Base-by-base conservation (phyloP, 1,140 invertebrate species). In the Heliconius himera region DNA sequence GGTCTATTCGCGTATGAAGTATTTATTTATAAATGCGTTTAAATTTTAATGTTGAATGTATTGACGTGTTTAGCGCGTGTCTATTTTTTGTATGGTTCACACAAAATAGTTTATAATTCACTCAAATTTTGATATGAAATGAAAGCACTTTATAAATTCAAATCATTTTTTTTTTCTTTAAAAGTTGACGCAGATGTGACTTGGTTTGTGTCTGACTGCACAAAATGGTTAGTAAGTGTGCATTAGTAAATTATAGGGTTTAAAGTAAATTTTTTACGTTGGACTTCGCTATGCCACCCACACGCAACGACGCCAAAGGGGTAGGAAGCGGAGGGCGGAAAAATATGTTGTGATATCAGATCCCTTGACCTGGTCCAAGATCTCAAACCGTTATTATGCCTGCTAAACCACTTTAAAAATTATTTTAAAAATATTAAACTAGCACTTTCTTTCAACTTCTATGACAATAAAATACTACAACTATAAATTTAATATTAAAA, bases 1-100 rank as follows among this genome's bases (percentile, higher is more conserved):
- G 66, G 66, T 70, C 66, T 70, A 36, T 70, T 70, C 66, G 66
- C 66, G 33, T 70, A 70, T 70, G 66, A 70, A 70, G 66, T 70
- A 70, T 70, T 70, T 70, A 70, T n/a, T n/a, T n/a, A 66, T 66
- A 66, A 29, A 66, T 29, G 11, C 11, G 60, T 29, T 11, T 66
- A 29, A 29, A 26, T 60, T 60, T 22, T 22, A 11, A 60, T 22
- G 22, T 11, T 60, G 26, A 66, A 66, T 66, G n/a, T n/a, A 56
- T 22, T 56, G 0, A 3, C 20, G 26, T 66, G 0, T 16, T 66
- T 1, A 66, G 11, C 3, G 60, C 9, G 11, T 11, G 60, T 66
- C 9, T 26, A 51, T 29, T 13, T 11, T 66, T 66, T 66, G 26
- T 66, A 66, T 66, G 60, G 60, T 29, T 5, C 60, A 66, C 29